Conservation (phyloP, 2,888 invertebrate genomes). For the Mesoligia furuncula region DNA sequence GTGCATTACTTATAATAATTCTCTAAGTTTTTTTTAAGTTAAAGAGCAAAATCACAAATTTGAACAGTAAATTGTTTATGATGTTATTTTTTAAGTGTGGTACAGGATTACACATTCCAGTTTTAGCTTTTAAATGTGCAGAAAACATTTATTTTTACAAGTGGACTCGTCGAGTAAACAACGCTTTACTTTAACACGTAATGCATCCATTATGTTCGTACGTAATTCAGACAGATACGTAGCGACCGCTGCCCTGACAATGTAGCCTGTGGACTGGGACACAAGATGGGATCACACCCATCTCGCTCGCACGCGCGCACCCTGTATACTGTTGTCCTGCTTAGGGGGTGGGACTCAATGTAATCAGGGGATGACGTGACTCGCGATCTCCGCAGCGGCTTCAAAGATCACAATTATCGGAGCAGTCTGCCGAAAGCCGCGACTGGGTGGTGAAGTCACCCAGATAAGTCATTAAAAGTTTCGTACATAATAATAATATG, state of each 20-base stretch:
- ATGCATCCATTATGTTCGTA: slow-evolving; percentile 76
- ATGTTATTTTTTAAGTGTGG: neutral
- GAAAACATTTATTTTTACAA: slow-evolving; percentile 1
- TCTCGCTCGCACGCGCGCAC: slow-evolving; percentile 75
- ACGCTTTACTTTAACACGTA: slow-evolving; percentile 69
- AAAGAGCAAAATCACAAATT: neutral
- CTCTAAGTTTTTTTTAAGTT: neutral
- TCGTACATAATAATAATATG: slow-evolving; percentile 69
- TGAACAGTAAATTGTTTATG: neutral
- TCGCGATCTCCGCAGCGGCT: slow-evolving; percentile 88
- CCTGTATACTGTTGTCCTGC: slow-evolving; percentile 72
- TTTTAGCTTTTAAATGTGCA: neutral
- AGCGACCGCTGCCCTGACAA: slow-evolving; percentile 87
- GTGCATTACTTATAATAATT: too few species aligned
- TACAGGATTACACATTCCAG: neutral
- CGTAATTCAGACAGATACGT: slow-evolving; percentile 84
- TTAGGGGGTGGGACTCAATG: slow-evolving; percentile 89
- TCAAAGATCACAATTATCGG: slow-evolving; percentile 90
- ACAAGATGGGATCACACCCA: slow-evolving; percentile 92
- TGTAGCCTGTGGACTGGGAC: slow-evolving; percentile 90
- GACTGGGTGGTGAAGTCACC: slow-evolving; percentile 86
- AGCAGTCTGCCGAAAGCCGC: slow-evolving; percentile 90
- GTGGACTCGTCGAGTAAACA: slow-evolving; percentile 37
- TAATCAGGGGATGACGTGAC: slow-evolving; percentile 91
- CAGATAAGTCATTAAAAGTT: slow-evolving; percentile 79